Evolutionary conservation across 53 echinoderm and acorn worm species (phyloP).

Genomic region (Holothuria scabra): DNA sequence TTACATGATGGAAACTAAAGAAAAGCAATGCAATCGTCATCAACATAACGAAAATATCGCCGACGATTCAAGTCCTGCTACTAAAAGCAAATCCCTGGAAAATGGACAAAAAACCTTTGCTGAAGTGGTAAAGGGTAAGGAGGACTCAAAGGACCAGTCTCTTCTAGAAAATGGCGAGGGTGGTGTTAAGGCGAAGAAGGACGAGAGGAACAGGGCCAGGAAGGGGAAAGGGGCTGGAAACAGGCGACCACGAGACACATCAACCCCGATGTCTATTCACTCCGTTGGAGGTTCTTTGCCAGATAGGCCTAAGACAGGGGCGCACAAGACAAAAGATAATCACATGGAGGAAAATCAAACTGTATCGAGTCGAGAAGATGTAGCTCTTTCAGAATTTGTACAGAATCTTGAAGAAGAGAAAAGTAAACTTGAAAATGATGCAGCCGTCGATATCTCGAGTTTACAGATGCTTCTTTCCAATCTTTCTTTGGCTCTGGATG

Average conservation of each 20-base stretch:
- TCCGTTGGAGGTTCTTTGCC: background rate
- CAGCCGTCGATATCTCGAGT: conserved; percentile 47
- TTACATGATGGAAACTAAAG: background rate
- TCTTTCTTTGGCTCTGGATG: conserved; percentile 57
- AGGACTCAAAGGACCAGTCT: too few relatives aligned
- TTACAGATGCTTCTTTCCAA: conserved; percentile 67
- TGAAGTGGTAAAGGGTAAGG: background rate
- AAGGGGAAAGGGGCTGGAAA: background rate
- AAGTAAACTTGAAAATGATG: background rate
- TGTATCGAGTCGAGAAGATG: background rate
- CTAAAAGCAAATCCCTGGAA: too few relatives aligned
- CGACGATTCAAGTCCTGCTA: too few relatives aligned
- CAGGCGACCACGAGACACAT: conserved; percentile 1
- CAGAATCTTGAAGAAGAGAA: conserved; percentile 1
- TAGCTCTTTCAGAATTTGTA: background rate
- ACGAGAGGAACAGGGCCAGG: background rate
- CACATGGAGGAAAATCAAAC: background rate
- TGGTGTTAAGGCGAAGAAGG: background rate
- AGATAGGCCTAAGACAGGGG: background rate
- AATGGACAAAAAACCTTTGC: too few relatives aligned
- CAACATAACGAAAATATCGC: background rate
- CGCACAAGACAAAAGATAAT: background rate
- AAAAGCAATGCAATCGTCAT: conserved; percentile 13
- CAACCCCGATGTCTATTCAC: background rate
- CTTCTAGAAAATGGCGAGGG: too few relatives aligned